Evolutionary conservation across 2,797 vertebrate genomes (phyloP).

Genomic region (Heterohyrax brucei): DNA sequence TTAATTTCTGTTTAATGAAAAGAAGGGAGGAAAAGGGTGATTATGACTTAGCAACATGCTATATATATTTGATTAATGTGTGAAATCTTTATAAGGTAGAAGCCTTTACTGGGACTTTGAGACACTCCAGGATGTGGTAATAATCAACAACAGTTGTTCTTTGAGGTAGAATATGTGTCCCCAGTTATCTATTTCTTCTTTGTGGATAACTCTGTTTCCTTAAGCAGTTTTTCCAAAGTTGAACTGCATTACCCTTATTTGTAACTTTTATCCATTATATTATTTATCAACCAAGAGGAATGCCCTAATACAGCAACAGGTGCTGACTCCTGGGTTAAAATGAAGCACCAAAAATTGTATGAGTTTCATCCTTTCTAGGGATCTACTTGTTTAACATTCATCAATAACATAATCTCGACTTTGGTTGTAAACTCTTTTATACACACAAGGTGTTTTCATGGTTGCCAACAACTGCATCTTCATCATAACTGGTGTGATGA

Average conservation of each 20-base stretch:
- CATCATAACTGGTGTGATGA: neutral
- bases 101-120: neutral
- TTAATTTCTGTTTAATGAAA: neutral
- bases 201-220: neutral
- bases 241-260: neutral
- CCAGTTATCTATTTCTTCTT: neutral
- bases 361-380: neutral
- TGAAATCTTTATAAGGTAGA: neutral
- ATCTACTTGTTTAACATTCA: neutral
- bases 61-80: neutral
- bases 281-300: neutral
- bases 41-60: neutral
- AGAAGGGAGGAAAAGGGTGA: neutral
- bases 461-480: neutral
- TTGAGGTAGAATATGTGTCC: neutral
- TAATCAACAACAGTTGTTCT: neutral
- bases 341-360: neutral
- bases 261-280: neutral
- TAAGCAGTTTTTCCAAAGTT: neutral
- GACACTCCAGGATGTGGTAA: neutral
- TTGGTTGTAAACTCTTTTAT: neutral
- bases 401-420: neutral
- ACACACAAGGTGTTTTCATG: too few species aligned
- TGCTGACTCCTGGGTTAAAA: neutral
- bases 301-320: neutral